phyloP scores from a whole-genome alignment of 1,140 invertebrate genomes.

The Leptinotarsa defecta region DNA sequence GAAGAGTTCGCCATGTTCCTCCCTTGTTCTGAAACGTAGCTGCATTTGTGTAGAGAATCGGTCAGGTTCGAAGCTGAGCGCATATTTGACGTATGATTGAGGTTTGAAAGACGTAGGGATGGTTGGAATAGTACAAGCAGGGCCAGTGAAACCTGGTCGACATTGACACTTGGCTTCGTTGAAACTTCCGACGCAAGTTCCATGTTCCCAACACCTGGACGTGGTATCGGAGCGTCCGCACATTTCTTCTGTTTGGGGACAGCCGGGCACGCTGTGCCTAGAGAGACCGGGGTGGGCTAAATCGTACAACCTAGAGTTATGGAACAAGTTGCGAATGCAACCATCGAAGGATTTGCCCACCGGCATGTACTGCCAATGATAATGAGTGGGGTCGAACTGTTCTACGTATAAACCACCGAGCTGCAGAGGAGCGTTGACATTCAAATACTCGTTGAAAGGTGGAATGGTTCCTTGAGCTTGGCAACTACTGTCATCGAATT shows the following conservation, averaged over 20 bases:
- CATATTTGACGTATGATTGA: constrained; percentile 94
- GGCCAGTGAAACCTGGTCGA: constrained; percentile 88
- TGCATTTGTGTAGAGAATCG: constrained; percentile 91
- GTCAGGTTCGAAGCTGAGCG: constrained; percentile 91
- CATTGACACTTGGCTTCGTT: constrained; percentile 89
- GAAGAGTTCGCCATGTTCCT: constrained; percentile 90
- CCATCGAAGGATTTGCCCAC: constrained; percentile 89
- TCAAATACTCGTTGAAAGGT: constrained; percentile 95
- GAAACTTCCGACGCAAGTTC: constrained; percentile 89
- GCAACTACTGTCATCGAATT: constrained; percentile 86
- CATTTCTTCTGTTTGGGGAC: constrained; percentile 87
- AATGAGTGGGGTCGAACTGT: constrained; percentile 82
- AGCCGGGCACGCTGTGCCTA: constrained; percentile 82
- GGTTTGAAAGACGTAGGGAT: constrained; percentile 87
- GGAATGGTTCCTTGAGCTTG: constrained; percentile 87
- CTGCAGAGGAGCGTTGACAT: constrained; percentile 94
- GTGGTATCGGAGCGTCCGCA: constrained; percentile 82
- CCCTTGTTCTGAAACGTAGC: constrained; percentile 88
- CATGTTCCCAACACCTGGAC: constrained; percentile 86
- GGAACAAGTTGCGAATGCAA: constrained; percentile 92
- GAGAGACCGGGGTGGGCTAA: constrained; percentile 85
- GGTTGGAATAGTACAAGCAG: constrained; percentile 81
- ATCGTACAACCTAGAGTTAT: constrained; percentile 95
- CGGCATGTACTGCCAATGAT: constrained; percentile 86
- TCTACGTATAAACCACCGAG: constrained; percentile 88